phyloP scores from a whole-genome alignment of 1,140 invertebrate species.

The Hypothenemus hampei region DNA sequence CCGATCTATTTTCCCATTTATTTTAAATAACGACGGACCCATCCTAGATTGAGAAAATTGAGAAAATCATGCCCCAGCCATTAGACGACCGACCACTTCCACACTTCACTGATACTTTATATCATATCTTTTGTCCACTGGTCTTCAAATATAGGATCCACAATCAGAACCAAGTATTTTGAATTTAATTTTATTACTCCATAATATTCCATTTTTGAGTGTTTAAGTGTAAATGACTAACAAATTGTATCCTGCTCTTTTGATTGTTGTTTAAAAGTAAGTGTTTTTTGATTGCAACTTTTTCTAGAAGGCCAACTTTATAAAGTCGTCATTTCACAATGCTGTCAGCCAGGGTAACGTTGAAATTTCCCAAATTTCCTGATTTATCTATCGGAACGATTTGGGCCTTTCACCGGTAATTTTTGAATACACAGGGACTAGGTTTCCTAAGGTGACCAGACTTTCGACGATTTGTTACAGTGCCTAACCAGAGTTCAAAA shows the following conservation, averaged over 20 bases:
- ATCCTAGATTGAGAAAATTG: background rate
- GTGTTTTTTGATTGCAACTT: background rate
- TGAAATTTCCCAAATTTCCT: background rate
- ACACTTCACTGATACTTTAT: no score
- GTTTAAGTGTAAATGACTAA: background rate
- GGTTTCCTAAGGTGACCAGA: background rate
- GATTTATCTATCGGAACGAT: background rate
- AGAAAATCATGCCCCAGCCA: background rate
- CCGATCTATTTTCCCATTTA: constrained; percentile 1
- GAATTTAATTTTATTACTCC: no score
- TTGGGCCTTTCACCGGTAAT: background rate
- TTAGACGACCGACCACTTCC: background rate
- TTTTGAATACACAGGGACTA: background rate
- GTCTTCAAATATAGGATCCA: background rate
- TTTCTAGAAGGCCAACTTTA: background rate
- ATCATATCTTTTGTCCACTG: background rate
- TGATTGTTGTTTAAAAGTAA: background rate
- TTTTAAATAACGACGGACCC: background rate
- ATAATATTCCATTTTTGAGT: background rate
- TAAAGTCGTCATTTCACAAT: background rate
- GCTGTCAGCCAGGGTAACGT: background rate
- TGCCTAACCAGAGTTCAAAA: background rate
- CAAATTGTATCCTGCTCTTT: background rate
- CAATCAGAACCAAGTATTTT: background rate
- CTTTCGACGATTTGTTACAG: no score